A percentile compares a stretch with the other conserved stretches of the same genome.
These are phyloP conservation scores for Telenomus remus DNA, from an alignment of 1,140 invertebrate genomes.

Conservation along the genomic window DNA sequence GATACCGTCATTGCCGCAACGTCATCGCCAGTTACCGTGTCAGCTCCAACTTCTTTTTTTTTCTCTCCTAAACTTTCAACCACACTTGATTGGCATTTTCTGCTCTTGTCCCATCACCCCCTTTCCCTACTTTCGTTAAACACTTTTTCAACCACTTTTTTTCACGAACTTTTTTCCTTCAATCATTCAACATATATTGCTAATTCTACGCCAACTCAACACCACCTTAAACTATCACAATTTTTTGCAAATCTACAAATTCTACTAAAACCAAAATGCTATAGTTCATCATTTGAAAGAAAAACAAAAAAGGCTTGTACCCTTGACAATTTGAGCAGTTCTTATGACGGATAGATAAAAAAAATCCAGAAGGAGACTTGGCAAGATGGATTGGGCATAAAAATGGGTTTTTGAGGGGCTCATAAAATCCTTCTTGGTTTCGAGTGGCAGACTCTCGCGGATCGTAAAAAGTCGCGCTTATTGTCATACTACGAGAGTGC, in stretches of 20 bases:
- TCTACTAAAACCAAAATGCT: too few relatives aligned
- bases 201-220: too few relatives aligned
- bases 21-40: conserved; percentile 44
- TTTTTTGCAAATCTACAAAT: too few relatives aligned
- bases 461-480: conserved; percentile 62
- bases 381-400: conserved; percentile 47
- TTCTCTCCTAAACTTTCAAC: conserved; percentile 22
- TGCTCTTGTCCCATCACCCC: background rate
- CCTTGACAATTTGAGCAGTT: conserved; percentile 48
- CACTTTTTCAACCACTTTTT: background rate
- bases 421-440: conserved; percentile 61
- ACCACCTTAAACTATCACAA: too few relatives aligned
- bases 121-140: background rate
- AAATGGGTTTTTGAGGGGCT: conserved; percentile 57
- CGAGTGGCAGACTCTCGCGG: conserved; percentile 52
- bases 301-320: conserved; percentile 7
- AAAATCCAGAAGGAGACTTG: conserved; percentile 6
- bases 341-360: conserved; percentile 25
- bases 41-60: conserved; percentile 13
- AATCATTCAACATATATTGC: too few relatives aligned
- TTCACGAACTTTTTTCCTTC: background rate
- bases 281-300: too few relatives aligned
- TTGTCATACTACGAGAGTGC: conserved; percentile 38
- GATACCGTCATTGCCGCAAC: conserved; percentile 35
- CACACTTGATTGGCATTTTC: conserved; percentile 27